These are phyloP conservation scores for Diabrotica balteata DNA, from an alignment of 2,888 invertebrate genomes.

Conservation along the genomic window DNA sequence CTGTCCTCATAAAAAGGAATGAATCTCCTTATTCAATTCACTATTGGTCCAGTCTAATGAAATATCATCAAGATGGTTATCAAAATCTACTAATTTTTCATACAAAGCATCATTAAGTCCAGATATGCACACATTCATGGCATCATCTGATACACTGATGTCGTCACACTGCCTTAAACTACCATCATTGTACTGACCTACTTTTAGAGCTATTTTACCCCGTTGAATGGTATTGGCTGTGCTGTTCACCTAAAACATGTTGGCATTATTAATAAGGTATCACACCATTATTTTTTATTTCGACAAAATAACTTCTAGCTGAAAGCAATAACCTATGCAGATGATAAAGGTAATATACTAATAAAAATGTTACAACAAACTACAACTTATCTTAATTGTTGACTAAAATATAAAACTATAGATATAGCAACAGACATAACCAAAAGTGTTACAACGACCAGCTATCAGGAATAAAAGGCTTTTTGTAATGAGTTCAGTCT, in stretches of 20 bases:
- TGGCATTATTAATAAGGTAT: background rate
- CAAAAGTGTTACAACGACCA: too few species aligned
- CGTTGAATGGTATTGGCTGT: conserved; percentile 72
- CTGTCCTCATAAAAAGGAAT: conserved; percentile 49
- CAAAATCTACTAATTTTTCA: conserved; percentile 89
- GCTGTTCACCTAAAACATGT: conserved; percentile 76
- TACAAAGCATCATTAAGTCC: conserved; percentile 76
- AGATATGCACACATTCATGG: conserved; percentile 71
- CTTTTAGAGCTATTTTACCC: conserved; percentile 70
- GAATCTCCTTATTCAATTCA: conserved; percentile 69
- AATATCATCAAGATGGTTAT: conserved; percentile 94
- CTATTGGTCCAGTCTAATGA: conserved; percentile 88
- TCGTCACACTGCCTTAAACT: conserved; percentile 74
- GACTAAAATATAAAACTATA: too few species aligned
- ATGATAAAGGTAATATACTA: too few species aligned
- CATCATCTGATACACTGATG: conserved; percentile 56
- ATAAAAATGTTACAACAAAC: too few species aligned
- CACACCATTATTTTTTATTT: background rate
- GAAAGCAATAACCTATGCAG: too few species aligned
- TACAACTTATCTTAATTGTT: too few species aligned
- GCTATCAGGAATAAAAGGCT: too few species aligned
- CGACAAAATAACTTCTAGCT: background rate
- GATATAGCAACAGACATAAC: too few species aligned
- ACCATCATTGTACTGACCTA: conserved; percentile 76
- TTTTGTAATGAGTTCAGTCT: too few species aligned